phyloP scores from a whole-genome alignment of 1,140 invertebrate genomes.

The Eupeodes corollae region DNA sequence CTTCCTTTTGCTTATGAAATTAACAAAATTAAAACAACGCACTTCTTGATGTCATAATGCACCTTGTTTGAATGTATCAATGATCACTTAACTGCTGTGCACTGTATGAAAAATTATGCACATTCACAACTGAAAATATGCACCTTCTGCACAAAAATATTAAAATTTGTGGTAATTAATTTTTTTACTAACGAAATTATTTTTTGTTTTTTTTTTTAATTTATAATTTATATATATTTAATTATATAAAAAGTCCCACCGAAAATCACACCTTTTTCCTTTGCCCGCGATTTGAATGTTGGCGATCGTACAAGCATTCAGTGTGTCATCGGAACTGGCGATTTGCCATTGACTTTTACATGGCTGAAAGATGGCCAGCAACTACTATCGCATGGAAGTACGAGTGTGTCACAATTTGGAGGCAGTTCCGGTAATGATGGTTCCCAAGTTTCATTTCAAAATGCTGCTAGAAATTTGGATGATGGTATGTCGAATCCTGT shows the following conservation, averaged over 20 bases:
- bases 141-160: too few species aligned
- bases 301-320: conserved; percentile 56
- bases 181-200: too few species aligned
- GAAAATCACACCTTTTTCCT: conserved; percentile 52
- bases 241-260: conserved; percentile 47
- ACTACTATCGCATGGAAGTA: conserved; percentile 15
- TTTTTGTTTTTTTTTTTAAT: too few species aligned
- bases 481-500: conserved; percentile 11
- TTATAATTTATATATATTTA: conserved; percentile 5
- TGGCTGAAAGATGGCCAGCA: conserved; percentile 58
- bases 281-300: conserved; percentile 54
- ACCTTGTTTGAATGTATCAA: too few species aligned
- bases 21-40: too few species aligned
- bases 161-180: too few species aligned
- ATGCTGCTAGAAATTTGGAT: conserved; percentile 15
- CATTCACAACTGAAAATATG: too few species aligned
- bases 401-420: neutral
- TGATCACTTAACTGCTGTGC: too few species aligned
- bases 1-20: too few species aligned
- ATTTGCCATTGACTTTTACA: conserved; percentile 51
- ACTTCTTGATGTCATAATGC: too few species aligned
- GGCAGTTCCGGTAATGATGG: conserved; percentile 21
- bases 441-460: conserved; percentile 14
- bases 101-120: too few species aligned
- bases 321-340: conserved; percentile 57